Evolutionary conservation across 2,888 invertebrate species (phyloP), one percentile per base, ranked within the genome.

Genomic region (Caenorhabditis sp.): DNA sequence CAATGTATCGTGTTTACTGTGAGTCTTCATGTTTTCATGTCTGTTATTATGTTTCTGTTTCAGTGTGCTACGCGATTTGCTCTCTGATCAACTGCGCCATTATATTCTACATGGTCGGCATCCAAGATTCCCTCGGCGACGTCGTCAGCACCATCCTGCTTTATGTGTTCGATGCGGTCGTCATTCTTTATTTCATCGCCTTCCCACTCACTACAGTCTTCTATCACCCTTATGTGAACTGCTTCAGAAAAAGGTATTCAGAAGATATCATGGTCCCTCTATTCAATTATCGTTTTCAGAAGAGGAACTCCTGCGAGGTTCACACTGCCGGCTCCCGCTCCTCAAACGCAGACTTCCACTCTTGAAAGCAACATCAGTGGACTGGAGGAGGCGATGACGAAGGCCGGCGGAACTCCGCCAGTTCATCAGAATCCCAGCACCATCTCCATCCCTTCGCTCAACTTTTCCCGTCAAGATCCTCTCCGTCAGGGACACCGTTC

Each of bases 31-130:
- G 5, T 20, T 22, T 6, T 17, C 17, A 48, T 15, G 11, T 15
- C 3, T 30, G 11, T 45, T 63, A n/a, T n/a, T n/a, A n/a, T n/a
- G n/a, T n/a, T n/a, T n/a, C n/a, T n/a, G n/a, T n/a, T 52, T 27
- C 73, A 83, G 83, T 80, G 2, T 82, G 83, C 46, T 83, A 83
- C 50, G 82, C 75, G 4, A 68, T 82, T 26, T 83, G 83, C 45
- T 82, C 82, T 4, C 32, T 78, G 15, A 82, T 83, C 73, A 81
- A 81, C 55, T 83, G 83, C 35, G 78, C 78, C 45, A 78, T 83
- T 43, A 87, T 87, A 15, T 86, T 87, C 80, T 86, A 87, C 79
- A 87, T 86, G 85, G 82, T 86, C 17, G 86, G 85, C 37, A 82
- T 87, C 41, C 66, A 83, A 66, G 83, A 86, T 52, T 82, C 83